Conservation (phyloP, 1,140 invertebrate species). For the Drosophila jambulina region DNA sequence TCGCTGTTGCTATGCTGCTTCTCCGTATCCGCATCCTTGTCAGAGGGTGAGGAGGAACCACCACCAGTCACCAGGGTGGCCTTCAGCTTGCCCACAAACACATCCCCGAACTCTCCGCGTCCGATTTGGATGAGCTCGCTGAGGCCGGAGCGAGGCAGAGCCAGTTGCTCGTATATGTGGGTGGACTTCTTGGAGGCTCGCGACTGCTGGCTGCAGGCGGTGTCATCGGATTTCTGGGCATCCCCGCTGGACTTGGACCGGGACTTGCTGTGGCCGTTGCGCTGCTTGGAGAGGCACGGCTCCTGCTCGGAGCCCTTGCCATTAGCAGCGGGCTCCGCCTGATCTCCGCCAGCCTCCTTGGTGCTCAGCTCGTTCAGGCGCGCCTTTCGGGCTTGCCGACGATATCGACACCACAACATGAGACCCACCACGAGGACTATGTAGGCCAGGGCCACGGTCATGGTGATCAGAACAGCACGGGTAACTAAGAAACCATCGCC, state of each 20-base stretch:
- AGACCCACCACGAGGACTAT: constrained; percentile 95
- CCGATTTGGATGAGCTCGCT: constrained; percentile 93
- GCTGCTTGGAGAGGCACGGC: constrained; percentile 83
- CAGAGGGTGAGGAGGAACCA: constrained; percentile 24
- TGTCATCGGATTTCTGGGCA: constrained; percentile 91
- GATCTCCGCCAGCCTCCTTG: constrained; percentile 74
- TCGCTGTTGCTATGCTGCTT: constrained; percentile 83
- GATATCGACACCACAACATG: constrained; percentile 95
- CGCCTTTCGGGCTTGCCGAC: constrained; percentile 86
- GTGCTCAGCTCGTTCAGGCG: constrained; percentile 69
- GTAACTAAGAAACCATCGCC: constrained; percentile 89
- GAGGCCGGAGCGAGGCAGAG: constrained; percentile 90
- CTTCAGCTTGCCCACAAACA: constrained; percentile 88
- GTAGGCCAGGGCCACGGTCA: constrained; percentile 95
- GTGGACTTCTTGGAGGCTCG: constrained; percentile 88
- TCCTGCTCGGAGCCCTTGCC: constrained; percentile 82
- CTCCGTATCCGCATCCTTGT: constrained; percentile 75
- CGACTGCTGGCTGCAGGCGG: constrained; percentile 91
- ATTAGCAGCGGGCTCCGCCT: constrained; percentile 64
- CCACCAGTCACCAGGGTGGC: constrained; percentile 81
- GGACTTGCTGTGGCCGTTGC: constrained; percentile 82
- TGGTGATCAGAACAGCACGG: constrained; percentile 95
- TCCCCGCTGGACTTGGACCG: constrained; percentile 86
- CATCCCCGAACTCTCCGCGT: constrained; percentile 95
- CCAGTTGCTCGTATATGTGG: constrained; percentile 91